A percentile compares a stretch with the other conserved stretches of the same genome.
Evolutionary conservation across 1,140 invertebrate genomes (phyloP).

Genomic region (Eupristina koningsbergeri): DNA sequence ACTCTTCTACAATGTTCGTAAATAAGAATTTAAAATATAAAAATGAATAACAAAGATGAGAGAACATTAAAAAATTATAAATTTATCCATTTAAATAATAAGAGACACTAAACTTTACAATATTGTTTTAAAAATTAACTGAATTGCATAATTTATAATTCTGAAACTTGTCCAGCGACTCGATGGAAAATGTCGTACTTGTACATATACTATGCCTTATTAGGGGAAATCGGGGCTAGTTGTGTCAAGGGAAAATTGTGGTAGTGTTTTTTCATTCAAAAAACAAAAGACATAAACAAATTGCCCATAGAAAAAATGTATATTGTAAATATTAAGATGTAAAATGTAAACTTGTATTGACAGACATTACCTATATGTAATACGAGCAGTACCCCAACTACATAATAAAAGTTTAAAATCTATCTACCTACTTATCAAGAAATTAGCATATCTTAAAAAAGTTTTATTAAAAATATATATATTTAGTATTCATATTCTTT

Average conservation of each 20-base stretch:
- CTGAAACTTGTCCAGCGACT: not conserved
- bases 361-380: not conserved
- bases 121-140: not conserved
- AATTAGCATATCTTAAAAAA: not conserved
- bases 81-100: too few species aligned
- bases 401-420: not conserved
- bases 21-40: too few species aligned
- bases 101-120: not conserved
- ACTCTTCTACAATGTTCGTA: too few species aligned
- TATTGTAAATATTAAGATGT: not conserved
- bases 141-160: not conserved
- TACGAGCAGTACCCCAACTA: not conserved
- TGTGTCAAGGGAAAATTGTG: not conserved
- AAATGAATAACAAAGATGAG: too few species aligned
- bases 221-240: not conserved
- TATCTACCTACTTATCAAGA: not conserved
- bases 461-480: not conserved
- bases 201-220: not conserved
- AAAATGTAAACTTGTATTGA: not conserved
- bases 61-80: too few species aligned
- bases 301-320: not conserved
- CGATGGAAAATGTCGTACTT: not conserved
- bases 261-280: not conserved
- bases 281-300: conserved; percentile 2
- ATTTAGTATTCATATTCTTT: too few species aligned